A percentile compares a stretch with the other conserved stretches of the same genome.
These are phyloP conservation scores for Larimichthys polyactis DNA, from an alignment of 2,113 vertebrate genomes.

Conservation along the genomic window DNA sequence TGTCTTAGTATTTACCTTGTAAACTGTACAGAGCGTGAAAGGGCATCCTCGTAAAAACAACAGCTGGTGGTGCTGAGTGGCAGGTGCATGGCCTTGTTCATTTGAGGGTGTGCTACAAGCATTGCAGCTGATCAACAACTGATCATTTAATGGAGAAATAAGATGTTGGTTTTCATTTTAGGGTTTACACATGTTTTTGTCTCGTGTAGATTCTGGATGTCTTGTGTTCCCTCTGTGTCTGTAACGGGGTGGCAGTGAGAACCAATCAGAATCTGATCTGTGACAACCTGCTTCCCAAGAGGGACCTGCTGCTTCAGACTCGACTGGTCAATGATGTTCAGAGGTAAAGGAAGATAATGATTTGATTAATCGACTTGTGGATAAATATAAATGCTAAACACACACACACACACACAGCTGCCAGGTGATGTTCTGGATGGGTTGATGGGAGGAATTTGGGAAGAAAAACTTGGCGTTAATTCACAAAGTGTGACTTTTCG, in stretches of 20 bases:
- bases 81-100: not conserved
- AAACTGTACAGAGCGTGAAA: slow-evolving; percentile 43
- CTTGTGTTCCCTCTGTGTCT: slow-evolving; percentile 96
- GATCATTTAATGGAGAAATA: not conserved
- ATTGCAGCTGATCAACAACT: slow-evolving; percentile 13
- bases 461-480: not conserved
- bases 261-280: slow-evolving; percentile 97
- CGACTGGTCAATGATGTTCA: slow-evolving; percentile 96
- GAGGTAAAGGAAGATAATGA: slow-evolving; percentile 70
- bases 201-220: slow-evolving; percentile 91
- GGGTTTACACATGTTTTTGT: not conserved
- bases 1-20: slow-evolving; percentile 47
- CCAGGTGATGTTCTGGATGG: too few relatives aligned
- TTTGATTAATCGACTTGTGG: too few relatives aligned
- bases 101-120: not conserved
- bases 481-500: not conserved
- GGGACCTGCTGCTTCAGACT: slow-evolving; percentile 95
- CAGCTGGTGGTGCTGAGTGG: slow-evolving; percentile 56
- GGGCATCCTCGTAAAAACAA: slow-evolving; percentile 55
- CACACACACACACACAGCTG: too few relatives aligned
- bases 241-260: slow-evolving; percentile 96
- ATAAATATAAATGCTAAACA: too few relatives aligned
- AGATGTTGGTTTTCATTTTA: not conserved
- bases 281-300: slow-evolving; percentile 94
- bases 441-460: too few relatives aligned